Percentiles rank a stretch among this genome's conserved stretches.
These are phyloP conservation scores for Cybosia mesomella DNA, from an alignment of 2,888 invertebrate genomes.

Conservation along the genomic window DNA sequence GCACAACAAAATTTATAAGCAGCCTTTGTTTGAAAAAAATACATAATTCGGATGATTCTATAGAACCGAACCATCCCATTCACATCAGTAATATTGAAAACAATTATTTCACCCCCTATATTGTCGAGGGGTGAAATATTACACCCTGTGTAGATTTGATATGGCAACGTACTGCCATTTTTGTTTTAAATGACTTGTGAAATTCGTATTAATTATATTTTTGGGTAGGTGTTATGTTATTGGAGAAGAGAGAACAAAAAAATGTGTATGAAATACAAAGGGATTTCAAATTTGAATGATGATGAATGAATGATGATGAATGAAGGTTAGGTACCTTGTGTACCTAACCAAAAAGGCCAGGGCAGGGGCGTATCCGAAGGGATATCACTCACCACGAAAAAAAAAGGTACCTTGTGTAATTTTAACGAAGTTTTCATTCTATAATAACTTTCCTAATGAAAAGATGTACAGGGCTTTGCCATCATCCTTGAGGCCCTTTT, in stretches of 20 bases:
- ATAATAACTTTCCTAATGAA: too few species aligned
- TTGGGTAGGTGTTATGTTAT: slow-evolving; percentile 21
- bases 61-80: slow-evolving; percentile 34
- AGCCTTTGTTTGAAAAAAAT: slow-evolving; percentile 14
- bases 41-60: slow-evolving; percentile 26
- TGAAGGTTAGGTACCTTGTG: too few species aligned
- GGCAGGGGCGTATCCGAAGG: too few species aligned
- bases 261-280: neutral
- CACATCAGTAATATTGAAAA: slow-evolving; percentile 65
- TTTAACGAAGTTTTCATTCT: too few species aligned
- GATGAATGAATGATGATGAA: neutral
- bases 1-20: too few species aligned
- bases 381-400: too few species aligned
- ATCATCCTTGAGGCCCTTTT: too few species aligned
- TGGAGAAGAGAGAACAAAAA: slow-evolving; percentile 14
- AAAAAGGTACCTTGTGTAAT: too few species aligned
- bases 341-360: too few species aligned
- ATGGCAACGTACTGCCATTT: slow-evolving; percentile 34
- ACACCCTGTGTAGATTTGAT: slow-evolving; percentile 39
- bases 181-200: slow-evolving; percentile 43
- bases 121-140: slow-evolving; percentile 47
- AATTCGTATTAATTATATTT: slow-evolving; percentile 34
- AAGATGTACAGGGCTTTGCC: too few species aligned
- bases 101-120: slow-evolving; percentile 71
- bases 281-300: neutral